Base-by-base conservation (phyloP, 2,888 invertebrate species). In the Melanophora roralis region DNA sequence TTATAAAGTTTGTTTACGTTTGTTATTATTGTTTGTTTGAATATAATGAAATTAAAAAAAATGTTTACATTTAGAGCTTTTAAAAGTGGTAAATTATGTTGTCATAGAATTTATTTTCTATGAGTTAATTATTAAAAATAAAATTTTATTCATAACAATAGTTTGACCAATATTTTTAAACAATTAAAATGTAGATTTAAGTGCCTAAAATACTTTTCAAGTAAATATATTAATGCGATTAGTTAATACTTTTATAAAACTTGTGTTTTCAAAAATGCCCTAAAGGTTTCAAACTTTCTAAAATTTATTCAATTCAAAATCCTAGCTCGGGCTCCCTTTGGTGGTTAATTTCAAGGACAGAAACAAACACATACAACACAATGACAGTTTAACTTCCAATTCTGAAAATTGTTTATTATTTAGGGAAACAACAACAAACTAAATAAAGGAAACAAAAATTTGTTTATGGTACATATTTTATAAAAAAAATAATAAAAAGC, bases 291-390 rank as follows among this genome's bases (percentile, higher is more conserved):
- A 8, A 69, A 59, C n/a, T 59, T 47, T 57, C 8, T 1, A 64
- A 55, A 55, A 16, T 72, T 62, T 62, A 53, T 45, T 53, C 32
- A 51, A 53, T 55, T 43, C n/a, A 32, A 59, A 40, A 38, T 27
- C 49, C n/a, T 38, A 59, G 16, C 23, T 8, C n/a, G 1, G n/a
- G 11, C 8, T 47, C 11, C 19, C 32, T 38, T n/a, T 49, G n/a
- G 16, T n/a, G 51, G 23, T 5, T 45, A 21, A n/a, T 68, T 68
- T 68, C 62, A 75, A 62, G 76, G 62, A 21, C 69, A 32, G 32
- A 34, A 5, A 11, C 19, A 11, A 12, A 38, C 53, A 60, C 38
- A 51, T 32, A 34, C 11, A 32, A n/a, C 6, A 36, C 16, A 75
- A 40, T 34, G 32, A 40, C 49, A 68, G 68, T 62, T 55, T 62